Conservation (phyloP, 2,113 vertebrate genomes). For the Alces alces region DNA sequence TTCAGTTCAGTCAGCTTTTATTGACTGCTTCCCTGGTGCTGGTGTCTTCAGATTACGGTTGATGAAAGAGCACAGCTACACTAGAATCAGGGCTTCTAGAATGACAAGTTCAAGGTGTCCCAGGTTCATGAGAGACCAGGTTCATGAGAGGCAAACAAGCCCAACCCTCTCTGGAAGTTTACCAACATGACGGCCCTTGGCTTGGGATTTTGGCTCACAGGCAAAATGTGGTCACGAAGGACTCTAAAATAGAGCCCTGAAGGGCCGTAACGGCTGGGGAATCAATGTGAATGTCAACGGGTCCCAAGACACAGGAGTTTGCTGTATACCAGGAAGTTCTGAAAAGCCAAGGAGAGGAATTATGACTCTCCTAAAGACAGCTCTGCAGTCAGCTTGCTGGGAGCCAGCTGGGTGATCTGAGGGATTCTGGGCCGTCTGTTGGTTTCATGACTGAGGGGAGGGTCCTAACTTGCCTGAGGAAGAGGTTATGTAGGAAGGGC, state of each 20-base stretch:
- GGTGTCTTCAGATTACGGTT: background rate
- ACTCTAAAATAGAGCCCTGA: background rate
- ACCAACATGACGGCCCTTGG: background rate
- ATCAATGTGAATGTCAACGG: background rate
- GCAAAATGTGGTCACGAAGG: background rate
- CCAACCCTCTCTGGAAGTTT: background rate
- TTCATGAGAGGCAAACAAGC: background rate
- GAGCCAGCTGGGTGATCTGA: background rate
- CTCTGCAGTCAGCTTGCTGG: background rate
- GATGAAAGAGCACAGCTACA: accelerated
- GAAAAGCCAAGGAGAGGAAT: accelerated
- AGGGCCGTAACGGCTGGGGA: background rate
- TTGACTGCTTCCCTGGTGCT: background rate
- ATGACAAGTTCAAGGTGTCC: background rate
- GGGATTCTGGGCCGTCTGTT: background rate
- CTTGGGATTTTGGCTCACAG: background rate
- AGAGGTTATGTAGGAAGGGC: too few species aligned
- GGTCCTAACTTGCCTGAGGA: background rate
- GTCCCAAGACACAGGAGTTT: background rate
- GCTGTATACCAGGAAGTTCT: accelerated
- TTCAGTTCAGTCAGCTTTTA: background rate
- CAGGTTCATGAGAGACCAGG: background rate
- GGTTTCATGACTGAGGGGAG: background rate
- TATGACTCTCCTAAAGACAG: accelerated
- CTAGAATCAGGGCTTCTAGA: background rate